Base-by-base conservation (phyloP, 2,797 vertebrate genomes). In the Cyprinella venusta region DNA sequence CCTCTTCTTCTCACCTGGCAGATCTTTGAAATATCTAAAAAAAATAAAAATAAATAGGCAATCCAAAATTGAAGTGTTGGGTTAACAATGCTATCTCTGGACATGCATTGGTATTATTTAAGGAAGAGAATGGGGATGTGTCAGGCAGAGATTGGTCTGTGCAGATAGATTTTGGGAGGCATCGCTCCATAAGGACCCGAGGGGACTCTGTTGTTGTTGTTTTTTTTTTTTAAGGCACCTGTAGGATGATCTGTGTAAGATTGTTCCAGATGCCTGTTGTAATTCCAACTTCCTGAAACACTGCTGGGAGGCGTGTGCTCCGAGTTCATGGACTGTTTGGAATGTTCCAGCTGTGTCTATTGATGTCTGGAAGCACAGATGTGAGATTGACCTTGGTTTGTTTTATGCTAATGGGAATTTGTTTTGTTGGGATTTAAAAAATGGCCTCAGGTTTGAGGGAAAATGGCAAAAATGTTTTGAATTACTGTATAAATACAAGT, bases 101-200 rank as follows among this genome's bases (percentile, higher is more conserved):
- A 84, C 78, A 74, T 80, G 77, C 85, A 83, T 75, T 85, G 61
- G 77, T 61, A 67, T 78, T 82, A 83, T 84, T 83, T 79, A 67
- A 30, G 74, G 52, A 75, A 15, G 33, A 67, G 42, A 15, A 75
- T 68, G 24, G 38, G 68, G 79, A 81, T 8, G 69, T 79, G 63
- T 56, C 81, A 36, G 52, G 38, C 74, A 78, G 79, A 83, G 80
- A 85, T 82, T 80, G 85, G 76, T 74, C 64, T 63, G 70, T 69
- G 54, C 79, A 86, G 86, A 87, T 84, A 77, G 76, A 64, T 76
- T 82, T 88, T 65, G 8, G 65, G 76, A 89, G 83, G 56, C 42
- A 10, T 65, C 69, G 40, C 72, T 80, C 59, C 70, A 26, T 26
- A 33, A 77, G n/a, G 61, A 40, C 71, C 70, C 54, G 63, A 67